A percentile compares a stretch with the other conserved stretches of the same genome.
Evolutionary conservation across 2,797 vertebrate species (phyloP).

Genomic region (Lithobates pipiens): DNA sequence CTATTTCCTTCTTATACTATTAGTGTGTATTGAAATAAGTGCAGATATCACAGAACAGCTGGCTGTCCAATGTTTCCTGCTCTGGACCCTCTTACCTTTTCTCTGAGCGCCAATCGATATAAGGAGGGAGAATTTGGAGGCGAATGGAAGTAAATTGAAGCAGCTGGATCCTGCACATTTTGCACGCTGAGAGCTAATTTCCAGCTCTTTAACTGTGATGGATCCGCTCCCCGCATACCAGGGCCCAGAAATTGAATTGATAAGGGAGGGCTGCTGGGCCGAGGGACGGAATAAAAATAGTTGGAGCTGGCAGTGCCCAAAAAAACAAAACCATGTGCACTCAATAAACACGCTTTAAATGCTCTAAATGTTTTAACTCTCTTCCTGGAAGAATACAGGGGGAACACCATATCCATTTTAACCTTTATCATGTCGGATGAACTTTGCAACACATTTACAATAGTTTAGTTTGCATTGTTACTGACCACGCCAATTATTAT

Average conservation of each 20-base stretch:
- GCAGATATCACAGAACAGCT: not conserved
- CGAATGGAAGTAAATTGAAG: constrained; percentile 53
- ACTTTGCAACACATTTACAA: too few relatives aligned
- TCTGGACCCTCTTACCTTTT: constrained; percentile 14
- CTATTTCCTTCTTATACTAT: not conserved
- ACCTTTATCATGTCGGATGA: not conserved
- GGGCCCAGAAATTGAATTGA: constrained; percentile 50
- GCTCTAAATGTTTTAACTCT: not conserved
- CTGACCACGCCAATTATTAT: too few relatives aligned
- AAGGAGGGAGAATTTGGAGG: constrained; percentile 17
- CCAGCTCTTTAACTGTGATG: constrained; percentile 59
- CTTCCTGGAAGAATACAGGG: not conserved
- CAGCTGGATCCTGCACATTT: constrained; percentile 55
- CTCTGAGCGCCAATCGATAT: constrained; percentile 37
- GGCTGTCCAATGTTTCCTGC: not conserved
- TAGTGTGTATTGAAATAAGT: constrained; percentile 1
- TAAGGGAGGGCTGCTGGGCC: constrained; percentile 38
- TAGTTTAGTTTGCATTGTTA: too few relatives aligned
- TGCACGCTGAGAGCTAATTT: constrained; percentile 59
- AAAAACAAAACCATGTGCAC: not conserved
- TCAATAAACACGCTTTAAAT: not conserved
- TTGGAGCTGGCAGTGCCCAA: constrained; percentile 7
- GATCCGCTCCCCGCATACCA: constrained; percentile 36
- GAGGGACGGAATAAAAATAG: constrained; percentile 19
- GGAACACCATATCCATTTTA: not conserved